phyloP scores from a whole-genome alignment of 2,888 invertebrate species.

The Drosophila robusta region DNA sequence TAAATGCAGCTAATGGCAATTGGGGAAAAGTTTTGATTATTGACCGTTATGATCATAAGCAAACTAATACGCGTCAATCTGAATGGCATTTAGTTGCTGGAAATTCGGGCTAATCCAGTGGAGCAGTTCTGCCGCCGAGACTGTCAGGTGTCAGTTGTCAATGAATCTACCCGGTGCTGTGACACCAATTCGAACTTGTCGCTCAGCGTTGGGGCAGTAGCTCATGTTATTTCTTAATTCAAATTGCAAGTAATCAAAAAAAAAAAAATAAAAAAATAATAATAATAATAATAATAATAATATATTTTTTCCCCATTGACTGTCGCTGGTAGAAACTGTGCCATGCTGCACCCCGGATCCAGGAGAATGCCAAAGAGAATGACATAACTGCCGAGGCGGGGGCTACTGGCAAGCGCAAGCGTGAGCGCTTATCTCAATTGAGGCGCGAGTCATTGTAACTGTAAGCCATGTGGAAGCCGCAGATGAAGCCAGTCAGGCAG shows the following conservation, averaged over 20 bases:
- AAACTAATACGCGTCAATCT: conserved; percentile 12
- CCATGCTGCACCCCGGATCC: conserved; percentile 39
- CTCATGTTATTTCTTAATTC: conserved; percentile 65
- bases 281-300: background rate
- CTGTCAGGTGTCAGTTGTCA: conserved; percentile 57
- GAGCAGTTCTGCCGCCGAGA: conserved; percentile 11
- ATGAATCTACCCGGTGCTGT: conserved; percentile 40
- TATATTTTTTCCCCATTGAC: conserved; percentile 45
- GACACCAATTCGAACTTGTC: conserved; percentile 71
- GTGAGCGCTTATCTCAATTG: conserved; percentile 72
- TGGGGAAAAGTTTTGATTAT: conserved; percentile 18
- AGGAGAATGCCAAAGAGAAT: conserved; percentile 54
- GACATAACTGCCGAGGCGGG: conserved; percentile 64
- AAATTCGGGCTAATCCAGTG: conserved; percentile 59
- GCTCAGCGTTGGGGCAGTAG: conserved; percentile 2
- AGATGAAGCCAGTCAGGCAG: conserved; percentile 38
- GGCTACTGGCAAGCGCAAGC: conserved; percentile 30
- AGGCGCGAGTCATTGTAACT: conserved; percentile 72
- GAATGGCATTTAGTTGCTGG: conserved; percentile 20
- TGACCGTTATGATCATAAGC: conserved; percentile 14
- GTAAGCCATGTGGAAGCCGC: conserved; percentile 61
- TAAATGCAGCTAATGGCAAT: conserved; percentile 16
- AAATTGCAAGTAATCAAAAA: conserved; percentile 66
- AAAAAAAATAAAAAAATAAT: no score
- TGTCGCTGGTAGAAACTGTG: conserved; percentile 47